A percentile compares a stretch with the other conserved stretches of the same genome.
phyloP scores from a whole-genome alignment of 2,888 invertebrate species.

The Lasioglossum oenotherae region DNA sequence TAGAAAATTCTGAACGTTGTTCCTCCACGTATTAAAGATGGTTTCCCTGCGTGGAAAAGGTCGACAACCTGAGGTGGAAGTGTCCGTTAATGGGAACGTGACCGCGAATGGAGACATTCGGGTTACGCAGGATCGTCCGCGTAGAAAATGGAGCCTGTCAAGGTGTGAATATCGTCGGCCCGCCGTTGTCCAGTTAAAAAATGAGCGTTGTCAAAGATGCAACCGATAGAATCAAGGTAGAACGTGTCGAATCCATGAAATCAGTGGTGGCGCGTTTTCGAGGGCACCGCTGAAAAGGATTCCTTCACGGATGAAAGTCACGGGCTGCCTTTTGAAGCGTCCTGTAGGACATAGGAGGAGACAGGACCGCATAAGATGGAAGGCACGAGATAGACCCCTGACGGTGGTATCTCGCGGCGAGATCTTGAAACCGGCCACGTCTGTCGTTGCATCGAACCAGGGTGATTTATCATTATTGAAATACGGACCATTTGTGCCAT shows the following conservation, averaged over 20 bases:
- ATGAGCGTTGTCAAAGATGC: not conserved
- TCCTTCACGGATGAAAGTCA: conserved; percentile 41
- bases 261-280: conserved; percentile 10
- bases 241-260: not conserved
- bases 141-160: not conserved
- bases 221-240: not conserved
- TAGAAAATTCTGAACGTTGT: too few relatives aligned
- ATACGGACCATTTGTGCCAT: conserved; percentile 76
- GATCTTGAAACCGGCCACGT: conserved; percentile 74
- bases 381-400: conserved; percentile 74
- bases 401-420: conserved; percentile 76
- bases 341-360: conserved; percentile 50
- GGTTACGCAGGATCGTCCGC: not conserved
- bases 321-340: conserved; percentile 51
- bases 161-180: not conserved
- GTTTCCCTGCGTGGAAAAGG: not conserved
- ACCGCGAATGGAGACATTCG: not conserved
- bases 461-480: conserved; percentile 81
- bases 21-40: too few relatives aligned
- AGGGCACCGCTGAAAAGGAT: conserved; percentile 28
- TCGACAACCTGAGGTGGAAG: not conserved
- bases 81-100: not conserved
- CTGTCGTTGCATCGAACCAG: conserved; percentile 75
- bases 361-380: conserved; percentile 70
- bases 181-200: not conserved